A percentile compares a stretch with the other conserved stretches of the same genome.
Evolutionary conservation across 37 sponge, comb jelly and placozoan genomes (phyloP).

Genomic region (Cliona cf. orientalis): DNA sequence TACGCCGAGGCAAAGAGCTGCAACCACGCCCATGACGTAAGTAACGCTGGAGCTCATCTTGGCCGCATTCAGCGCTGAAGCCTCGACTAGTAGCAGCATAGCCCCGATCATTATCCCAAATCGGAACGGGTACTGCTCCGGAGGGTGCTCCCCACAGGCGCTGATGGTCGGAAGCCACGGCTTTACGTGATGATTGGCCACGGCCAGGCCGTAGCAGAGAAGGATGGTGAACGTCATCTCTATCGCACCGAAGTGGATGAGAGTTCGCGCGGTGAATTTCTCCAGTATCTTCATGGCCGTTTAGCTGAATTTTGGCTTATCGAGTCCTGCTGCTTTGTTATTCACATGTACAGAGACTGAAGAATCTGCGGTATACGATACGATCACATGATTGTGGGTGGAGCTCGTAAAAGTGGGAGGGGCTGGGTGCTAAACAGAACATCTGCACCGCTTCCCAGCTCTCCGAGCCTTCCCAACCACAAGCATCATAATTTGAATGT

Average conservation of each 20-base stretch:
- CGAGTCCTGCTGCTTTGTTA: neutral
- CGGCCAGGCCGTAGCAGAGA: constrained; percentile 80
- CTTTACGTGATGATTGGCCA: constrained; percentile 63
- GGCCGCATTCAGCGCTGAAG: constrained; percentile 40
- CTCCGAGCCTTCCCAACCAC: too few relatives aligned
- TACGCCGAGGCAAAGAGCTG: constrained; percentile 41
- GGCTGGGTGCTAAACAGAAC: too few relatives aligned
- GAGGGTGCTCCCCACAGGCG: constrained; percentile 78
- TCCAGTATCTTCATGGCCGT: constrained; percentile 43
- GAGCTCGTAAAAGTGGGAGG: too few relatives aligned
- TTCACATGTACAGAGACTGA: too few relatives aligned
- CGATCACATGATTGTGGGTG: too few relatives aligned
- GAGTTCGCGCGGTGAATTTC: neutral
- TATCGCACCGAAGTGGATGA: constrained; percentile 53
- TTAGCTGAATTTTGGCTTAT: neutral
- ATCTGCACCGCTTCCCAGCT: too few relatives aligned
- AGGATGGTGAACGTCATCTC: constrained; percentile 56
- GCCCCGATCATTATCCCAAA: constrained; percentile 70
- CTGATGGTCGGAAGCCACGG: constrained; percentile 90
- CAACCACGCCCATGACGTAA: constrained; percentile 49
- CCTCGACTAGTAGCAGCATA: constrained; percentile 37
- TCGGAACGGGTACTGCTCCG: constrained; percentile 82
- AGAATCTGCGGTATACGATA: too few relatives aligned
- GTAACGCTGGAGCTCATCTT: constrained; percentile 9
- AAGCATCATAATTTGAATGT: too few relatives aligned